Evolutionary conservation across 2,113 vertebrate species (phyloP), one percentile per base, ranked within the genome.

Genomic region (Osmerus eperlanus): DNA sequence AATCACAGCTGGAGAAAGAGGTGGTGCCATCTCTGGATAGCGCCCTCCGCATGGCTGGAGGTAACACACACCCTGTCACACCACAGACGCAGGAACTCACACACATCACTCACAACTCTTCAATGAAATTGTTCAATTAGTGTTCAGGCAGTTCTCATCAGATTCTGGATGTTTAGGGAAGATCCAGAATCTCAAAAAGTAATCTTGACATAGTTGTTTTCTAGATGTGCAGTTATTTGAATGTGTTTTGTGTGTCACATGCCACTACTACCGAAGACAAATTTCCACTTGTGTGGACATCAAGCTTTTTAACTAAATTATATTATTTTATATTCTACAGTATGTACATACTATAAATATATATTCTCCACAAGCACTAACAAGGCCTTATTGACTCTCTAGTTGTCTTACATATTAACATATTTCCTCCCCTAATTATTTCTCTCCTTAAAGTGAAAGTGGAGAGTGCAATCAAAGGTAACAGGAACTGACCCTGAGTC

Each of bases 401-500:
- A 28, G 2, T 28, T 28, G 2, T 69, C 18, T 18, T 7, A 25
- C 32, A 56, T 23, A 18, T 28, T 32, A 3, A 18, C 67, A 36
- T 60, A 62, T 58, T 79, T 68, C 59, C 54, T 19, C n/a, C 78
- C 71, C 64, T 86, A n/a, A 71, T 2, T 68, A 77, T 2, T 81
- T 85, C 76, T 89, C 86, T 62, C 67, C 81, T 85, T 83, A 84
- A 93, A 96, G 94, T 92, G 87, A 93, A 93, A 93, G 92, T 93
- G 93, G 92, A 94, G 85, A 93, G 82, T 92, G 87, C 92, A 82
- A 85, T 93, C 84, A 94, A 95, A 94, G 93, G 93, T 94, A 95
- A 94, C 81, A 71, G 47, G 0, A 4, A 25, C 16, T 72, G 63
- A 72, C 76, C 21, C 69, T 25, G 53, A 67, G 15, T 74, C 65